A percentile compares a stretch with the other conserved stretches of the same genome.
Conservation (phyloP, 37 sponge, comb jelly and placozoan genomes). For the Amphimedon queenslandica region DNA sequence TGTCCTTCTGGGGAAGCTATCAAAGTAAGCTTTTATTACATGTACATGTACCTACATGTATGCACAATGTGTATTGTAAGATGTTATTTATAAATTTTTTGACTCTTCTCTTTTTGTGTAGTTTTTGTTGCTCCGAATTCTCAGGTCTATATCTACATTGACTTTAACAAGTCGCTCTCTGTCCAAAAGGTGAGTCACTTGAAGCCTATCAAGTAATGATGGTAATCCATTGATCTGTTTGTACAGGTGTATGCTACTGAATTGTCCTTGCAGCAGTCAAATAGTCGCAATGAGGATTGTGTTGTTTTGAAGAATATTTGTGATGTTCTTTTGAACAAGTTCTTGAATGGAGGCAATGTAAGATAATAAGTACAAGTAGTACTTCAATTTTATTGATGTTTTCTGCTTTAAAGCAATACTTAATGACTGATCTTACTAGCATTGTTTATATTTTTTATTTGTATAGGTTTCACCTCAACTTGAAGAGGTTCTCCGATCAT, state of each 20-base stretch:
- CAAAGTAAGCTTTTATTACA: constrained; percentile 13
- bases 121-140: constrained; percentile 16
- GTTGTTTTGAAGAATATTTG: no score
- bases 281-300: no score
- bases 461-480: constrained; percentile 10
- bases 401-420: background rate
- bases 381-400: no score
- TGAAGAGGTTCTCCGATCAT: background rate
- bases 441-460: background rate
- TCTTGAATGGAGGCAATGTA: no score
- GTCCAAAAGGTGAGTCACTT: background rate
- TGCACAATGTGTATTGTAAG: no score
- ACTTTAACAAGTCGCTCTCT: constrained; percentile 9
- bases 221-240: background rate
- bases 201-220: background rate
- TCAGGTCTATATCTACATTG: constrained; percentile 26
- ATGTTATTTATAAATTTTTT: no score
- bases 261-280: no score
- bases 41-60: no score
- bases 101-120: background rate
- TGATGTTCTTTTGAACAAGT: no score
- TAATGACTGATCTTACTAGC: background rate
- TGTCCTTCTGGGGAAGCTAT: constrained; percentile 43
- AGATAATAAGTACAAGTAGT: no score
- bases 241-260: no score